Conservation (phyloP, 2,888 invertebrate species). For the Alloscopus bannaensis region DNA sequence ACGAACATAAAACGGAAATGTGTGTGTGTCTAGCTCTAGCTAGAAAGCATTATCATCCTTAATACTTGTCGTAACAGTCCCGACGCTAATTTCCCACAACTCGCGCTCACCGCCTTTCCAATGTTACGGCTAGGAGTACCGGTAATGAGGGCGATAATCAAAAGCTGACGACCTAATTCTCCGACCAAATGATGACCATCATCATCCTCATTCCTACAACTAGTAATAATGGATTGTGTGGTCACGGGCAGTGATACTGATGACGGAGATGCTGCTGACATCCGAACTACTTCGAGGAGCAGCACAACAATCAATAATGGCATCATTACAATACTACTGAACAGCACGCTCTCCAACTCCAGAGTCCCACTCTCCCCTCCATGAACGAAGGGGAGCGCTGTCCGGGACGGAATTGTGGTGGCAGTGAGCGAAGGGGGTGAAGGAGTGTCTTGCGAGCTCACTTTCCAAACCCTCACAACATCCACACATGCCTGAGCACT, state of each 20-base stretch:
- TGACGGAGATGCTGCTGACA: slow-evolving; percentile 1
- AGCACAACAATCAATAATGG: slow-evolving; percentile 20
- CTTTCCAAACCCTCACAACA: slow-evolving; percentile 30
- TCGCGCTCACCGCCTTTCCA: too few relatives aligned
- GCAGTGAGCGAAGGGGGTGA: slow-evolving; percentile 22
- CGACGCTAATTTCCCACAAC: too few relatives aligned
- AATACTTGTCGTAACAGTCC: too few relatives aligned
- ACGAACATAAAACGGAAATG: too few relatives aligned
- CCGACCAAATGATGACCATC: not conserved
- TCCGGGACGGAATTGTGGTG: slow-evolving; percentile 35
- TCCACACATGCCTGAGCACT: not conserved
- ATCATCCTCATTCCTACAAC: slow-evolving; percentile 4
- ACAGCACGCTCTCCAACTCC: slow-evolving; percentile 38
- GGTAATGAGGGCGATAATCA: not conserved
- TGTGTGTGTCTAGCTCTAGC: too few relatives aligned
- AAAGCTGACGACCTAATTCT: not conserved
- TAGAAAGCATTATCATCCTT: too few relatives aligned
- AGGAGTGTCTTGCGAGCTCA: slow-evolving; percentile 14
- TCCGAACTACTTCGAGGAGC: slow-evolving; percentile 8
- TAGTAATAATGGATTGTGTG: not conserved
- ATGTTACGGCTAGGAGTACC: too few relatives aligned
- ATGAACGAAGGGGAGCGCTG: slow-evolving; percentile 40
- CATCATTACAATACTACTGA: slow-evolving; percentile 30
- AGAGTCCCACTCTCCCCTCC: slow-evolving; percentile 52
- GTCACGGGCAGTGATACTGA: slow-evolving; percentile 38